Percentiles rank a stretch among this genome's conserved stretches.
Conservation (phyloP, 53 echinoderm and acorn worm species). For the Patiria pectinifera region DNA sequence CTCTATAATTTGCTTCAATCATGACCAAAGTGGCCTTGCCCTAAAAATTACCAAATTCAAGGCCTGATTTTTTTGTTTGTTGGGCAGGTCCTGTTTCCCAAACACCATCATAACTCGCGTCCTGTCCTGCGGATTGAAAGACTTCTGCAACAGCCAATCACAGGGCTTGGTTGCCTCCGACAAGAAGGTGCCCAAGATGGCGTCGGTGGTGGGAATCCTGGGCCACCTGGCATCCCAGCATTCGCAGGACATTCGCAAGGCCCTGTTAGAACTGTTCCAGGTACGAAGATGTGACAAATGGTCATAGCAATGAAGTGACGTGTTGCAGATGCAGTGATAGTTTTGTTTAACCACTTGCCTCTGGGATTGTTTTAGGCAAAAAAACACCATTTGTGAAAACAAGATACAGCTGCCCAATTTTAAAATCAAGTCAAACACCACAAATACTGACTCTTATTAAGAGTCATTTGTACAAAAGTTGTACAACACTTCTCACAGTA, state of each 20-base stretch:
- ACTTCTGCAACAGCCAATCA: slow-evolving; percentile 95
- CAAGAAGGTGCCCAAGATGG: slow-evolving; percentile 98
- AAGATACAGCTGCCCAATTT: no score
- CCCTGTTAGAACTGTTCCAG: slow-evolving; percentile 91
- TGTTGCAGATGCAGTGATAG: no score
- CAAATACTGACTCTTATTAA: no score
- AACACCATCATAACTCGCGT: slow-evolving; percentile 98
- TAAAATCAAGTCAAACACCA: no score
- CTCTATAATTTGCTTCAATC: no score
- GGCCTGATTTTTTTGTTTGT: neutral
- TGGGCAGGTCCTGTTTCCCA: slow-evolving; percentile 93
- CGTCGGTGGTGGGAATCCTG: slow-evolving; percentile 96
- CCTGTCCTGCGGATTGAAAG: slow-evolving; percentile 92
- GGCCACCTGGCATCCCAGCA: slow-evolving; percentile 97
- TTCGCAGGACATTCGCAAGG: slow-evolving; percentile 92
- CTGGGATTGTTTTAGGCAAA: no score
- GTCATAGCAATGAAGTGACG: no score
- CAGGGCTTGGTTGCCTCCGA: slow-evolving; percentile 86
- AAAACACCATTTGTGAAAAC: no score
- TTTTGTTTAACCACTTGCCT: no score
- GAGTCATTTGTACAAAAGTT: no score
- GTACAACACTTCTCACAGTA: no score
- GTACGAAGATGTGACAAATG: slow-evolving; percentile 39
- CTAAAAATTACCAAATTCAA: neutral
- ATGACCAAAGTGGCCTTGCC: neutral